Percentiles rank a stretch among this genome's conserved stretches.
phyloP scores from a whole-genome alignment of 2,797 vertebrate species.

The Acomys russatus region DNA sequence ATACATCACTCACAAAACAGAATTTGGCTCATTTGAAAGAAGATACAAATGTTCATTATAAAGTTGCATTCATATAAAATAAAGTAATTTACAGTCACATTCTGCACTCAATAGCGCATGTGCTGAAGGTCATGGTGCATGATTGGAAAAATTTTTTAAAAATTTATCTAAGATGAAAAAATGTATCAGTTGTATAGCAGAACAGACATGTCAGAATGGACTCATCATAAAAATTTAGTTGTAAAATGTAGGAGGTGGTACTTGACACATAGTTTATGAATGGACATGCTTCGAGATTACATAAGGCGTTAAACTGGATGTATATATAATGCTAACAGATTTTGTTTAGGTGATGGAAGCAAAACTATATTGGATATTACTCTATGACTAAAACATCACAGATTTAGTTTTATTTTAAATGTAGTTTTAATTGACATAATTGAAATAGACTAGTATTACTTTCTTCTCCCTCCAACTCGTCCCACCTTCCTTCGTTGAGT shows the following conservation, averaged over 20 bases:
- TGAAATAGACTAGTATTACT: neutral
- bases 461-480: neutral
- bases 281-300: neutral
- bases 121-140: neutral
- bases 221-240: neutral
- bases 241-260: neutral
- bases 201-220: neutral
- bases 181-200: neutral
- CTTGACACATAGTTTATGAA: neutral
- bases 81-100: constrained; percentile 25
- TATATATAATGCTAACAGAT: neutral
- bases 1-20: neutral
- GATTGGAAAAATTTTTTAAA: constrained; percentile 33
- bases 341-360: neutral
- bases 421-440: neutral
- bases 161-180: constrained; percentile 18
- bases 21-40: neutral
- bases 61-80: neutral
- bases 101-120: neutral
- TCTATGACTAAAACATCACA: constrained; percentile 27
- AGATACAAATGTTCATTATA: constrained; percentile 25
- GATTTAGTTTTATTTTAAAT: constrained; percentile 56
- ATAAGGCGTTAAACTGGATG: neutral
- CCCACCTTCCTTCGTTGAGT: too few relatives aligned
- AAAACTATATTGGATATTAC: neutral